Evolutionary conservation across 1,140 invertebrate genomes (phyloP), one percentile per base, ranked within the genome.

Genomic region (Pseudomyrmex cubaensis): DNA sequence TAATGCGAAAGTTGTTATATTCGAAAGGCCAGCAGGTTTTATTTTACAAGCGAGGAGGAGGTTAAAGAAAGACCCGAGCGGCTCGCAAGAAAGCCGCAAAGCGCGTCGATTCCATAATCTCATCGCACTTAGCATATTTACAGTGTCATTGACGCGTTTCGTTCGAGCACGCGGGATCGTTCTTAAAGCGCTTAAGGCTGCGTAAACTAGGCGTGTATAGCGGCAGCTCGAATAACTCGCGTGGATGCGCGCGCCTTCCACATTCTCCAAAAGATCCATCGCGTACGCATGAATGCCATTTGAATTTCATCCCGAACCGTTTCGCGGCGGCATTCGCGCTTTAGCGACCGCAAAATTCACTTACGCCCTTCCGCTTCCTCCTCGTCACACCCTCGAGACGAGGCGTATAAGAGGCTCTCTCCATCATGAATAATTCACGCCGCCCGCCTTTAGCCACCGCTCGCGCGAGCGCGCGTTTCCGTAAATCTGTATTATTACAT

Each of bases 401-500:
- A 67, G 57, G 57, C 62, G 44, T 35, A 20, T 20, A 4, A 59
- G 25, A 66, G 50, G 35, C 44, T 25, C 9, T 50, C 35, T 35
- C 35, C 35, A 22, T 76, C 85, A 85, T 86, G 82, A 87, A 89
- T 89, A 83, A 89, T 89, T 89, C 82, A 88, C 57, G n/a, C 52
- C 20, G 3, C 46, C n/a, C 10, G 2, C 50, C 46, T 48, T 54
- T 56, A 20, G 64, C 66, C 61, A 13, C 59, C 50, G n/a, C 56
- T 56, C 22, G 22, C 22, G 22, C 25, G 25, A 3, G 25, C 25
- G 25, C 25, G 67, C n/a, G 15, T 77, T 82, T 46, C 22, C 35
- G 20, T 52, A 73, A 69, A 85, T 85, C 63, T 50, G 52, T 82
- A 69, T 85, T 74, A 74, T 84, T 86, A 77, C 22, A 15, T 50